Base-by-base conservation (phyloP, 2,113 vertebrate species). In the Phalacrocorax pelagicus region DNA sequence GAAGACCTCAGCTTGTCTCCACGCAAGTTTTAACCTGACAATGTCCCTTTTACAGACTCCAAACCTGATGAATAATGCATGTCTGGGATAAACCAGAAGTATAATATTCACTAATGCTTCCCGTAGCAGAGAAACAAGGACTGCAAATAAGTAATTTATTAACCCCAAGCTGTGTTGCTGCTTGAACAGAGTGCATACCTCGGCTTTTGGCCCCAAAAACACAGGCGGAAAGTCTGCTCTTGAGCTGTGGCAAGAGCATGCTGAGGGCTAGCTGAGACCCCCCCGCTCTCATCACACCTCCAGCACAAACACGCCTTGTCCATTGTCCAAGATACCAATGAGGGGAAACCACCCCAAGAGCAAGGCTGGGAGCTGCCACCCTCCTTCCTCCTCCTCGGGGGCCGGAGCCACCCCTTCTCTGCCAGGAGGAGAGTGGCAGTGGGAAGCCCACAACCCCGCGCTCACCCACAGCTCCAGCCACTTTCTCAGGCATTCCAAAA, bases 401-500 rank as follows among this genome's bases (percentile, higher is more conserved):
- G 62, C 70, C 1, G 0, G 49, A 92, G 65, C 46, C 0, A 0
- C 38, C 38, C 52, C 71, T 88, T 75, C 38, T 24, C 72, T 0
- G 0, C 3, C 0, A 0, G 52, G 59, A 81, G 17, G 62, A 54
- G 36, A 18, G 44, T 26, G 11, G 95, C 38, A 57, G 90, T 97
- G 97, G 97, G 98, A 98, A 98, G 94, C 94, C 90, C 96, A 88
- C 95, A 95, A 72, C 97, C 92, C 97, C 5, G 1, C 10, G 22
- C 87, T 94, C 40, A 92, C 95, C 84, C 46, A 23, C 12, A 11
- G 92, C 94, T 97, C 87, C 47, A 30, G 75, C 88, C 59, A 9
- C 90, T 98, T 98, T 97, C 97, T 98, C 98, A 97, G 85, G 94
- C 98, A 96, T 97, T 97, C 95, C 96, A 96, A 97, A 93, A 96